Base-by-base conservation (phyloP, 64 coral and sea anemone species). In the Stichodactyla mertensii region DNA sequence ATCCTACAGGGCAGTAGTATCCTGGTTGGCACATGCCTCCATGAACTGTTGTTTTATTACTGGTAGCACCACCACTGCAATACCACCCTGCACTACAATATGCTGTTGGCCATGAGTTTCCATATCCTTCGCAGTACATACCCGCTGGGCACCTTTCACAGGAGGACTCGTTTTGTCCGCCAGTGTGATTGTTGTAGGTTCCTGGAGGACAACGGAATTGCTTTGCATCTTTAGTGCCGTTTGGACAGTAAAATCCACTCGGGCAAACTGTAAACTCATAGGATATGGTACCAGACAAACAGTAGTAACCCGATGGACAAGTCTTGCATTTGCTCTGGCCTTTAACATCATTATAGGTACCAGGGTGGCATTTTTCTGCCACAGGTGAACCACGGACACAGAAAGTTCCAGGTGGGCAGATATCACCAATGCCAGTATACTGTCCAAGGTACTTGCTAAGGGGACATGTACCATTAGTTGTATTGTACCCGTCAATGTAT, bases 391-490 rank as follows among this genome's bases (percentile, higher is more conserved):
- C 93, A 54, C 58, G 58, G 45, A 55, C 70, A 54, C 97, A 99
- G 86, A 87, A 99, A 62, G 88, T 92, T 82, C 97, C 97, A 18
- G 90, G 82, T 16, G 97, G 97, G 77, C 97, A 99, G 69, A 99
- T 99, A 78, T 92, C 90, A 66, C 97, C 97, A 87, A 99, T 95
- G 13, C 97, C 97, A 83, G 90, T 92, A 81, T 99, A 95, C 57
- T 99, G 97, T 57, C 97, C 96, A 55, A 99, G 93, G 88, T 91
- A 99, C 0, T 87, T 90, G 8, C 84, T 87, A 7, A 89, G 84
- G 57, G 93, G 93, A 58, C 97, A 99, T 51, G 93, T 92, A 57
- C 80, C 77, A 87, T 99, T 99, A 13, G 93, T 95, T 36, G 89
- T 59, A 82, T 99, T 99, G 82, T 95, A 99, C 6, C 80, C 82